Conservation (phyloP, 2,888 invertebrate species). For the Flexamia atlantica region DNA sequence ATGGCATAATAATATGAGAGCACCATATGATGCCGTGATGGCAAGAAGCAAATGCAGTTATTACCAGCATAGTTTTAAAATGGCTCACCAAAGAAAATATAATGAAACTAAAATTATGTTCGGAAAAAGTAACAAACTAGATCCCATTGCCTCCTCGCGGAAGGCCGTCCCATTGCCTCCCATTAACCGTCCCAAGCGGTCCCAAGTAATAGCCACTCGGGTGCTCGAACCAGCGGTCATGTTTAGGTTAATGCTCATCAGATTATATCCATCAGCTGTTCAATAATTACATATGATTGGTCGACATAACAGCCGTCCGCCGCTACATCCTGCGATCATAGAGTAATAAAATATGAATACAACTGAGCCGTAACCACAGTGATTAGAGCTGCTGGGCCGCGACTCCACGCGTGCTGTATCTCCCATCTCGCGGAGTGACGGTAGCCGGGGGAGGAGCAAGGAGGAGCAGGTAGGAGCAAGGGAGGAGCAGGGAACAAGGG, state of each 20-base stretch:
- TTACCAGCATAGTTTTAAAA: too few species aligned
- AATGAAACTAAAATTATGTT: too few species aligned
- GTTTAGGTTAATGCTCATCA: constrained; percentile 58
- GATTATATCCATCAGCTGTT: constrained; percentile 54
- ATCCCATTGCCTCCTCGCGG: neutral
- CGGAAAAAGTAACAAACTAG: too few species aligned
- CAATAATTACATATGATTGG: constrained; percentile 55
- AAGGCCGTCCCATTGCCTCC: neutral
- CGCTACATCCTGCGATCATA: constrained; percentile 42
- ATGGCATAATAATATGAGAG: too few species aligned
- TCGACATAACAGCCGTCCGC: constrained; percentile 35
- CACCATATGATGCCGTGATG: too few species aligned
- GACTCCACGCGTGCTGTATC: constrained; percentile 39
- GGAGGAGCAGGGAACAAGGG: too few species aligned
- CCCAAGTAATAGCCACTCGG: neutral
- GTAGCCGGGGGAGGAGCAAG: neutral
- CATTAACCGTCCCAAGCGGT: neutral
- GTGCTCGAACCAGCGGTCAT: neutral
- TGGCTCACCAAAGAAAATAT: too few species aligned
- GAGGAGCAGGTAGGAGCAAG: too few species aligned
- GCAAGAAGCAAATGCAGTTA: too few species aligned
- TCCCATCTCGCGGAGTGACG: constrained; percentile 13
- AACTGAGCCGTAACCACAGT: constrained; percentile 54
- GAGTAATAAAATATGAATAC: constrained; percentile 57
- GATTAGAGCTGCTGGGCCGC: constrained; percentile 39